Evolutionary conservation across 2,113 vertebrate species (phyloP), one percentile per base, ranked within the genome.

Genomic region (Amphiprion percula): DNA sequence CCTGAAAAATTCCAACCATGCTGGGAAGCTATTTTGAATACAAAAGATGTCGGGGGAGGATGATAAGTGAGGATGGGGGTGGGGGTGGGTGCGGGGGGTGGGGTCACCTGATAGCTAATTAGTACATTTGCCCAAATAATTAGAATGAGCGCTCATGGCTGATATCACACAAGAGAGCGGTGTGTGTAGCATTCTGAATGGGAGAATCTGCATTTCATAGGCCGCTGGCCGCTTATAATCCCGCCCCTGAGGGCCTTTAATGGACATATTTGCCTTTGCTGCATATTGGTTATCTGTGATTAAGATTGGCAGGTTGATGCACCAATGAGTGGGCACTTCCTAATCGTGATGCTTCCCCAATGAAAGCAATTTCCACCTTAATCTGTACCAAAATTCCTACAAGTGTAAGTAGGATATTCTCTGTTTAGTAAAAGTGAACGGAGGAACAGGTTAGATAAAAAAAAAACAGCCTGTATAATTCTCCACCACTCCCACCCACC

Each of bases 101-200:
- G 63, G 72, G 71, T 72, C 72, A 93, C 91, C 91, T 93, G 93
- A 93, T 94, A 94, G 93, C 95, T 95, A 93, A 95, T 95, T 95
- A 94, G 94, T 93, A 95, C 94, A 94, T 95, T 95, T 95, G 92
- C 93, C 93, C 92, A 94, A 95, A 95, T 94, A 94, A 94, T 95
- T 95, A 94, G 91, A 95, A 95, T 94, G 94, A 95, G 93, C 84
- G 88, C 93, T 94, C 94, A 92, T 95, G 94, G 92, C 92, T 93
- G 92, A 94, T 94, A 95, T 94, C 93, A 93, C 94, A 94, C 92
- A 91, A 93, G 91, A 93, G 93, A 91, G 90, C 55, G 72, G 84
- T 91, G 91, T 91, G 90, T 82, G 90, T 87, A 84, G 90, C 91
- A 93, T 94, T 89, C 90, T 86, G 88, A 93, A 92, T 79, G 83